Evolutionary conservation across 2,888 invertebrate genomes (phyloP).

Genomic region (Lamellibrachia columna): DNA sequence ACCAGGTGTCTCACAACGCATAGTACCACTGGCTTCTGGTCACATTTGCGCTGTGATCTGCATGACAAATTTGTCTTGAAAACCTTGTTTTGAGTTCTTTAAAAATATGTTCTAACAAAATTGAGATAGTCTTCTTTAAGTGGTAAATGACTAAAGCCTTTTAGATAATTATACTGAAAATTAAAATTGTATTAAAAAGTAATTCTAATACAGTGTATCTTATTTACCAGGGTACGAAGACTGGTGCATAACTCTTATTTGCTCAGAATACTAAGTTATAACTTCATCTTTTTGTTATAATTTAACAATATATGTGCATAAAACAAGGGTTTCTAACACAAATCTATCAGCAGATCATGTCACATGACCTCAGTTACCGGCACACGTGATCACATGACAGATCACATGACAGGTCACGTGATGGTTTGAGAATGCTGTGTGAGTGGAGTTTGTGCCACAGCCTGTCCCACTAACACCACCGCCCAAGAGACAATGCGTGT

Average conservation of each 20-base stretch:
- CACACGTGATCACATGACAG: background rate
- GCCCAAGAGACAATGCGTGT: background rate
- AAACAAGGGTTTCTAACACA: background rate
- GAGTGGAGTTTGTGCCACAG: background rate
- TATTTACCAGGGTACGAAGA: no score
- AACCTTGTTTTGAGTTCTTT: background rate
- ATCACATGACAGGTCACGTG: background rate
- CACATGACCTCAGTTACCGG: background rate
- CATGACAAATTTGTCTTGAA: background rate
- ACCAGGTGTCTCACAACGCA: background rate
- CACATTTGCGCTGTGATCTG: background rate
- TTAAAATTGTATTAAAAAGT: background rate
- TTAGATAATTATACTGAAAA: background rate
- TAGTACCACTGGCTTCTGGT: background rate
- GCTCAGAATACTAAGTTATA: background rate
- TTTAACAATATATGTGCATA: background rate
- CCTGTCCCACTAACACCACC: slow-evolving; percentile 1
- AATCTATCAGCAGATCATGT: background rate
- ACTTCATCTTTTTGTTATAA: background rate
- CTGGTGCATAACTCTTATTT: no score
- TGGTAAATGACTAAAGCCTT: background rate
- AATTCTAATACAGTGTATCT: background rate
- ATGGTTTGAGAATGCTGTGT: background rate
- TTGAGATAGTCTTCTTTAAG: background rate
- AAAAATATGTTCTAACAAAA: background rate